Conservation (phyloP, 1,140 invertebrate genomes). For the Brachionus paranguensis region DNA sequence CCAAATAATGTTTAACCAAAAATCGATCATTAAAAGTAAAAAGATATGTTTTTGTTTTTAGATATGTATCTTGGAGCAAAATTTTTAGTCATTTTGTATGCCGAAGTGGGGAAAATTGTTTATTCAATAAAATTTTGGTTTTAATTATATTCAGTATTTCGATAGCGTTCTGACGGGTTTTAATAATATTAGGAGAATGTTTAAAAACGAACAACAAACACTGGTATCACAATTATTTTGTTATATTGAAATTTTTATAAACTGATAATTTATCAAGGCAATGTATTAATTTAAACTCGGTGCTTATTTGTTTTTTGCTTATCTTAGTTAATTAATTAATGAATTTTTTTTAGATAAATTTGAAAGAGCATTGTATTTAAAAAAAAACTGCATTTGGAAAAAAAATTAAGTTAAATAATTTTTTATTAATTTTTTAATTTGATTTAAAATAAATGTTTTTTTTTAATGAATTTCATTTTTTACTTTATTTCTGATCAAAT, state of each 20-base stretch:
- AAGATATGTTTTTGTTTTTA: background rate
- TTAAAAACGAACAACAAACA: background rate
- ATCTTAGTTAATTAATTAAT: background rate
- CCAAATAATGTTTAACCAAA: background rate
- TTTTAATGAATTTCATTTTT: no score
- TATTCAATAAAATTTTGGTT: background rate
- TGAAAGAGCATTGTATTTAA: no score
- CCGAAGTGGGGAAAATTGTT: background rate
- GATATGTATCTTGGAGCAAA: background rate
- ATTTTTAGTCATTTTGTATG: background rate
- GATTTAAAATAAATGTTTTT: no score
- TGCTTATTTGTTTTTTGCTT: background rate
- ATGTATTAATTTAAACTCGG: background rate
- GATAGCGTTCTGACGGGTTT: background rate
- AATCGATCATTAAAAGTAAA: background rate
- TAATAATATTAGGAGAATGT: background rate
- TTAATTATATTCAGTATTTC: background rate
- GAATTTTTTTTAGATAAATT: background rate
- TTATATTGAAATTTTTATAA: background rate
- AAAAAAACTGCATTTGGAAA: no score
- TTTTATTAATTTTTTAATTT: no score
- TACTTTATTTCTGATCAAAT: no score
- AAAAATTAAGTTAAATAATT: no score
- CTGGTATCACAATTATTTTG: background rate
- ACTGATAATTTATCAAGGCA: background rate